These are phyloP conservation scores for Diabrotica undecimpunctata DNA, from an alignment of 1,140 invertebrate genomes.

Conservation along the genomic window DNA sequence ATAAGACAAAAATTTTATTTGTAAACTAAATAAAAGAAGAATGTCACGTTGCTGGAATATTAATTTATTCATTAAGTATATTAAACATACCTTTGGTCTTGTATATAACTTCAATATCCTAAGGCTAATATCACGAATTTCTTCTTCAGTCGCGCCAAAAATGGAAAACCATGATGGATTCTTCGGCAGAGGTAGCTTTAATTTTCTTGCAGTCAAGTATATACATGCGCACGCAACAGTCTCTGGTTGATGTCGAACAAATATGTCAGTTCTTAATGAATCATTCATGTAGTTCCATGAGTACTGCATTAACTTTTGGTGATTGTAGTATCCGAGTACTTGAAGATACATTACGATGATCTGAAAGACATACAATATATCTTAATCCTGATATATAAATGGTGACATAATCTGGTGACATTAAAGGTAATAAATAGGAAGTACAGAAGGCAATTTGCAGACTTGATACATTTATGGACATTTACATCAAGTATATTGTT, in stretches of 20 bases:
- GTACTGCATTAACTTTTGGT: constrained; percentile 83
- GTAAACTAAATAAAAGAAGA: too few relatives aligned
- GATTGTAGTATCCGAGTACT: constrained; percentile 81
- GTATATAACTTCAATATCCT: constrained; percentile 83
- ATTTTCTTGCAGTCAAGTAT: constrained; percentile 85
- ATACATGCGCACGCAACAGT: constrained; percentile 98
- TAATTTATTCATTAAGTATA: too few relatives aligned
- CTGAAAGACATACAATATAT: constrained; percentile 47
- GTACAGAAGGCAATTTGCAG: too few relatives aligned
- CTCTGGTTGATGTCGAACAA: constrained; percentile 93
- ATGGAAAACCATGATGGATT: constrained; percentile 85
- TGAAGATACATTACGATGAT: constrained; percentile 94
- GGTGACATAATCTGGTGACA: too few relatives aligned
- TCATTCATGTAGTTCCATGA: constrained; percentile 99
- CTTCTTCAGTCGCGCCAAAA: constrained; percentile 78
- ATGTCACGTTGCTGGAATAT: too few relatives aligned
- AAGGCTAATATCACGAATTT: constrained; percentile 81
- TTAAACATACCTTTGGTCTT: constrained; percentile 65
- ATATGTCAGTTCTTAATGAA: constrained; percentile 93
- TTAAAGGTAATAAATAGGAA: too few relatives aligned
- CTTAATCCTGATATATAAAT: too few relatives aligned
- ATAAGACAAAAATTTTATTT: too few relatives aligned
- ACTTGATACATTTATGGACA: too few relatives aligned
- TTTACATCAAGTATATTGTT: too few relatives aligned
- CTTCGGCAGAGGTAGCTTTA: constrained; percentile 80